Evolutionary conservation across 1,140 invertebrate genomes (phyloP), one percentile per base, ranked within the genome.

Genomic region (Caenorhabditis brenneri): DNA sequence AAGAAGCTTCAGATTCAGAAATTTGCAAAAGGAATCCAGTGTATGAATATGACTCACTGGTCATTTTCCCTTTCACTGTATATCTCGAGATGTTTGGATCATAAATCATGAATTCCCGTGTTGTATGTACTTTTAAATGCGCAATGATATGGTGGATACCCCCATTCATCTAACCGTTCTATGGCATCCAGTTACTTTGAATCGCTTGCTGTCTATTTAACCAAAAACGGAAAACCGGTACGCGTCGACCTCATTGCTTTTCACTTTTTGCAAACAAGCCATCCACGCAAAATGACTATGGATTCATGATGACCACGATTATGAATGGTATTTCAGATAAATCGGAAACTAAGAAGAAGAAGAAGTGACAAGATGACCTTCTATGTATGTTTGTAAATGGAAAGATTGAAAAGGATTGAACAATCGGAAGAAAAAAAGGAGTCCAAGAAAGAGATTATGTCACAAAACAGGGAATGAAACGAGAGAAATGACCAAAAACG

Each of bases 181-280:
- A 74, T 74, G 36, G 22, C 65, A 74, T 74, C 36, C 36, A 42
- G 36, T 74, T 74, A 74, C 65, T 42, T 27, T 42, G 29, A 42
- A 42, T 36, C 33, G 10, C 2, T 9, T 31, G 7, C 10, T 74
- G n/a, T 74, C 65, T 74, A 42, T 39, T 74, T 74, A 74, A 15
- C 33, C 65, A 42, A 74, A 42, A 74, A 42, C 65, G 65, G 65
- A 74, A 55, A 74, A 74, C 65, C 65, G 36, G 65, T 74, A 36
- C 65, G 36, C 65, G n/a, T 74, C 65, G 65, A 74, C 65, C 65
- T 42, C 65, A 74, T 74, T 74, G 65, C 33, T 74, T 74, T 74
- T 74, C 65, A 74, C 65, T 74, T 74, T 74, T 74, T 74, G 36
- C 65, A 74, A 74, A 74, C 65, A 74, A 42, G 65, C 65, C 36